Evolutionary conservation across 1,140 invertebrate species (phyloP).

Genomic region (Drosophila tsacasi): DNA sequence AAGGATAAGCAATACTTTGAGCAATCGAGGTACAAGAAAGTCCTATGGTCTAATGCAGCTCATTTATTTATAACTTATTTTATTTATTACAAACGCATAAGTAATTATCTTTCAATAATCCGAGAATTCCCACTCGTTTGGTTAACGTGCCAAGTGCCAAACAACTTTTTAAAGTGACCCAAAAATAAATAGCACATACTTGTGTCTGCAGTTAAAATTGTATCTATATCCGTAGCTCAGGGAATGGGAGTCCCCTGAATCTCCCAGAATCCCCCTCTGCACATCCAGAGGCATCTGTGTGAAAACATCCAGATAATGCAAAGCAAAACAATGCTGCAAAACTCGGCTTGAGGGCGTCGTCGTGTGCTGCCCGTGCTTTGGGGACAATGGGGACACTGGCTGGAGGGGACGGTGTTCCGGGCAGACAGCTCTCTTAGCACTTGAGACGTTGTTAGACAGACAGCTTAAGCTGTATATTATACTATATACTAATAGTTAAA

Average conservation of each 20-base stretch:
- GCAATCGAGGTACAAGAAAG: background rate
- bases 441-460: constrained; percentile 40
- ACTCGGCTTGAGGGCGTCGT: background rate
- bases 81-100: too few species aligned
- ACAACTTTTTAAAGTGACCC: background rate
- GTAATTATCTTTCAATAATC: background rate
- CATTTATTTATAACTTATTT: too few species aligned
- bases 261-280: background rate
- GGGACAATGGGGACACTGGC: constrained; percentile 14
- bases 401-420: too few species aligned
- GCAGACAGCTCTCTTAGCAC: constrained; percentile 50
- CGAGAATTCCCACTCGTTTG: background rate
- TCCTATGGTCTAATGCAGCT: too few species aligned
- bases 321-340: constrained; percentile 57
- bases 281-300: constrained; percentile 45
- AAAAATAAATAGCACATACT: background rate
- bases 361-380: constrained; percentile 18
- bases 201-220: background rate
- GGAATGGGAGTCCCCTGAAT: background rate
- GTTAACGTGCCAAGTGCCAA: background rate
- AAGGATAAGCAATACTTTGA: background rate
- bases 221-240: background rate
- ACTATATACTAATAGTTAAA: constrained; percentile 17
- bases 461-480: background rate
- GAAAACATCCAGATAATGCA: constrained; percentile 57